Conservation (phyloP, 2,113 vertebrate genomes). For the Anarhynchus alexandrinus region DNA sequence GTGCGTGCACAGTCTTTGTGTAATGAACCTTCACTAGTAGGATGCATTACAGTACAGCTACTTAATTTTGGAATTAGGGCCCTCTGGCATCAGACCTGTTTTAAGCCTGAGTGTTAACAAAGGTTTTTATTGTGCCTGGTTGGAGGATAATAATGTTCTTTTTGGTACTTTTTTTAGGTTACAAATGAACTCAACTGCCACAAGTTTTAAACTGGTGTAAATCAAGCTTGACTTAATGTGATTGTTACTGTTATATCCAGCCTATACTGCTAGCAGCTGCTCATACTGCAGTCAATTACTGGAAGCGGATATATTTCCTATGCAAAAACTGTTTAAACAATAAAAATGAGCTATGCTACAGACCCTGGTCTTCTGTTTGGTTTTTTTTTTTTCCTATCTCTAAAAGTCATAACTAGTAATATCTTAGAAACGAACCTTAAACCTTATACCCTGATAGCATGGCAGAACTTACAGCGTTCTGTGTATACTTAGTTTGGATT, state of each 20-base stretch:
- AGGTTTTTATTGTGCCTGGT: conserved; percentile 77
- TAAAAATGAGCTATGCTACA: conserved; percentile 99
- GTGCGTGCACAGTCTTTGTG: conserved; percentile 68
- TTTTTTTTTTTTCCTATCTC: neutral
- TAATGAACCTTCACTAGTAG: conserved; percentile 73
- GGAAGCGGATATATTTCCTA: conserved; percentile 99
- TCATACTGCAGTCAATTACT: conserved; percentile 99
- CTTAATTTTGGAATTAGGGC: conserved; percentile 71
- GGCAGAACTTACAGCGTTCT: neutral
- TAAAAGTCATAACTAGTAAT: neutral
- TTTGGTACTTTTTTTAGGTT: conserved; percentile 80
- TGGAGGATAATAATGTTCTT: conserved; percentile 78
- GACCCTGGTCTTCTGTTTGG: conserved; percentile 59
- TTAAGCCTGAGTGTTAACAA: conserved; percentile 69
- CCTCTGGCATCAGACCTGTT: conserved; percentile 69
- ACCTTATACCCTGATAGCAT: neutral
- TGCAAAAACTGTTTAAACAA: conserved; percentile 99
- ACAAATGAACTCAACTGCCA: conserved; percentile 94
- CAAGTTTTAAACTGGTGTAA: conserved; percentile 99
- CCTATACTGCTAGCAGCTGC: conserved; percentile 99
- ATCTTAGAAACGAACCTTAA: conserved; percentile 10
- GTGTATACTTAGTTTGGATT: neutral
- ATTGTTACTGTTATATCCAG: conserved; percentile 99
- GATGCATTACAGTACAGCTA: conserved; percentile 74
- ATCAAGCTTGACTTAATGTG: conserved; percentile 99